Evolutionary conservation across 2,797 vertebrate species (phyloP).

Genomic region (Mustela erminea): DNA sequence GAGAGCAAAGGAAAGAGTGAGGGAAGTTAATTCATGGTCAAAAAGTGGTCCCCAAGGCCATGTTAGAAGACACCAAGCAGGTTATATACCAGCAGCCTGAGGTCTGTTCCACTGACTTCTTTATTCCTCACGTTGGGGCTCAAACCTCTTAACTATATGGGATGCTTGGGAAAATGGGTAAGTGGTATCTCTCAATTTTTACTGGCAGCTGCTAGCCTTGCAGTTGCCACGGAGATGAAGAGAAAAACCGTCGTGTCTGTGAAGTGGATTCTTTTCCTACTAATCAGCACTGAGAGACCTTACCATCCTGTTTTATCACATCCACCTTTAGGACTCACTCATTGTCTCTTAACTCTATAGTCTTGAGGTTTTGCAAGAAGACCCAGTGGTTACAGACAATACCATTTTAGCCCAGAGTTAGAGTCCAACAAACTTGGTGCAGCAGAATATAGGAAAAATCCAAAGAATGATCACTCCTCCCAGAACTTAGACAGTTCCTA

Average conservation of each 20-base stretch:
- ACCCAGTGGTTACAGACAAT: fast-evolving
- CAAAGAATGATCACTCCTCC: conserved; percentile 59
- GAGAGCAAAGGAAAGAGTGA: neutral
- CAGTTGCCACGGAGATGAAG: neutral
- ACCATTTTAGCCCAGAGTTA: neutral
- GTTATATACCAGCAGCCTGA: neutral
- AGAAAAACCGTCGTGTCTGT: neutral
- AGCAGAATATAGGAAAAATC: conserved; percentile 39
- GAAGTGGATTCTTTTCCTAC: neutral
- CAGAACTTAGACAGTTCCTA: conserved; percentile 71
- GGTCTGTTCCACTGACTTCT: neutral
- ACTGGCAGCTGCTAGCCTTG: neutral
- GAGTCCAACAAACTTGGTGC: neutral
- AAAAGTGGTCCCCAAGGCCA: neutral
- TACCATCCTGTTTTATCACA: neutral
- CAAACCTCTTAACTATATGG: neutral
- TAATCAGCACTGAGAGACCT: neutral
- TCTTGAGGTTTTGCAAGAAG: neutral
- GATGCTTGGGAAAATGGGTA: neutral
- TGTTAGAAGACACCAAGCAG: neutral
- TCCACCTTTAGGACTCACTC: neutral
- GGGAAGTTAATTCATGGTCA: neutral
- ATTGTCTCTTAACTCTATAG: neutral
- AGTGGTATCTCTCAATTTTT: conserved; percentile 1
- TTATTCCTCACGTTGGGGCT: neutral